Base-by-base conservation (phyloP, 2,888 invertebrate genomes). In the Notodonta dromedarius region DNA sequence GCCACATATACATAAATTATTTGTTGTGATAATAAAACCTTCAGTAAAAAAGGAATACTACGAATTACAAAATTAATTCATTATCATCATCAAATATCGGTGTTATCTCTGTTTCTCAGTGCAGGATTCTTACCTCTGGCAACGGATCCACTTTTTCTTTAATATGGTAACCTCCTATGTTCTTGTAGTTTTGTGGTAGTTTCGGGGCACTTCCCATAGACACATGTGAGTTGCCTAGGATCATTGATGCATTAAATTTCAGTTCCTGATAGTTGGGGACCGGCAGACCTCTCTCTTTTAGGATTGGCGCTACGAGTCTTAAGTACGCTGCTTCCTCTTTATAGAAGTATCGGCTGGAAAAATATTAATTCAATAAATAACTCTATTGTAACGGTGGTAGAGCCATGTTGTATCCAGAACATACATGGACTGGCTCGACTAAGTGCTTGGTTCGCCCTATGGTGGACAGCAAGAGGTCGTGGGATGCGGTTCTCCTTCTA, bases 121-220 rank as follows among this genome's bases (percentile, higher is more conserved):
- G 7, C 7, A 35, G n/a, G n/a, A n/a, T n/a, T 13, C 62, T 60
- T 58, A 78, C 79, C 67, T 68, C 60, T 13, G 78, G 73, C 46
- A 79, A 71, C 7, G 76, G 76, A 14, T 67, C 63, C 0, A 70
- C 39, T 12, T 65, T 51, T 0, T 64, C 62, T 14, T 71, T 65
- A 40, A 78, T 71, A 56, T 78, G 78, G 51, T 71, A 76, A 9
- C 78, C 78, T 0, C 67, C 76, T 7, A 78, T 58, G n/a, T 63
- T 61, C 11, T 65, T 74, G 35, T 66, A 69, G 24, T 60, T 77
- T 14, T 67, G 67, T 2, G 74, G 71, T 1, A 67, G 9, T 42
- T 55, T 60, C 0, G 53, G 63, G 2, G 69, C 52, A 2, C 58
- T 14, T 9, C 67, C 69, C 14, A 68, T 42, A 2, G 71, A 69